phyloP scores from a whole-genome alignment of 2,888 invertebrate species.

The Venusia cambrica region DNA sequence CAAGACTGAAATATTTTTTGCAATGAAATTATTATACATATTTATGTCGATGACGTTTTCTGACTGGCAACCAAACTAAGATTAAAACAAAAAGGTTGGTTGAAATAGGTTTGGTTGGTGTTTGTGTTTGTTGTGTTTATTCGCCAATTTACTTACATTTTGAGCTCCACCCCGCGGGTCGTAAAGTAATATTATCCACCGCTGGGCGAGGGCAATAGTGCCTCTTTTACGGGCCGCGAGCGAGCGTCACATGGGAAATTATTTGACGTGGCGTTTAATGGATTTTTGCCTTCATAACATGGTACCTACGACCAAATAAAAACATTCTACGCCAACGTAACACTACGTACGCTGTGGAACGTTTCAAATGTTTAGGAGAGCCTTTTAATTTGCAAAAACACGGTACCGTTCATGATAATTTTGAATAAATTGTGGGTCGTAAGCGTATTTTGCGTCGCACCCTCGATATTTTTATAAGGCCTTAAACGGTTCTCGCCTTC shows the following conservation, averaged over 20 bases:
- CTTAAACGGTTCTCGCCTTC: constrained; percentile 24
- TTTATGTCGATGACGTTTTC: too few relatives aligned
- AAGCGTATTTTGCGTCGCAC: constrained; percentile 24
- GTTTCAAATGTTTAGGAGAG: constrained; percentile 36
- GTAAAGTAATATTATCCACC: constrained; percentile 79
- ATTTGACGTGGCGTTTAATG: constrained; percentile 81
- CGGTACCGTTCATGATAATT: constrained; percentile 23
- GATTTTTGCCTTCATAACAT: constrained; percentile 80
- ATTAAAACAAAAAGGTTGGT: too few relatives aligned
- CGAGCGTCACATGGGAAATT: constrained; percentile 80
- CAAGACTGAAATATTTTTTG: too few relatives aligned
- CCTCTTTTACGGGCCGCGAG: constrained; percentile 80
- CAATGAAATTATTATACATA: too few relatives aligned
- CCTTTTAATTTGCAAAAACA: constrained; percentile 23
- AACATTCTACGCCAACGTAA: constrained; percentile 51
- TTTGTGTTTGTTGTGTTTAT: constrained; percentile 67
- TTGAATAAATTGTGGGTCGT: constrained; percentile 23
- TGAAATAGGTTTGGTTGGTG: constrained; percentile 21
- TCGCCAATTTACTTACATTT: constrained; percentile 78
- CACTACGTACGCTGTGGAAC: constrained; percentile 40
- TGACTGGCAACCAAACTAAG: too few relatives aligned
- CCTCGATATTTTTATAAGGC: constrained; percentile 30
- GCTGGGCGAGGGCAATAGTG: constrained; percentile 77
- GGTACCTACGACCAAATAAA: constrained; percentile 75
- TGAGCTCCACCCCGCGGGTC: constrained; percentile 68